Percentiles rank a stretch among this genome's conserved stretches.
Evolutionary conservation across 2,797 vertebrate species (phyloP).

Genomic region (Schizothorax lantsangensis): DNA sequence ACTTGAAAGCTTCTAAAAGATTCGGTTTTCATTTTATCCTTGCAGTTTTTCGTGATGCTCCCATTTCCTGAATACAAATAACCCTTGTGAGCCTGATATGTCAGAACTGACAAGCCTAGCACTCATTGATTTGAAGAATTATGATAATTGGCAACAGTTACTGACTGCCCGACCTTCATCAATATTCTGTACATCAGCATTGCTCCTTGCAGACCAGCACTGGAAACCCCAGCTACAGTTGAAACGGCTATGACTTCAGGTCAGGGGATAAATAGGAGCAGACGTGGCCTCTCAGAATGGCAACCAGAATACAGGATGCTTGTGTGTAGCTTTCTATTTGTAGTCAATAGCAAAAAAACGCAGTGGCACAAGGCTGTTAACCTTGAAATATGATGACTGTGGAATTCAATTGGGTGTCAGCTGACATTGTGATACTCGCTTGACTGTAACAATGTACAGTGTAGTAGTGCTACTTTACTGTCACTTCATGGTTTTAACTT

Average conservation of each 20-base stretch:
- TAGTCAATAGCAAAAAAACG: constrained; percentile 45
- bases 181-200: constrained; percentile 46
- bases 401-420: constrained; percentile 44
- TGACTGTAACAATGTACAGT: constrained; percentile 19
- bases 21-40: constrained; percentile 7
- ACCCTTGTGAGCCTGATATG: constrained; percentile 14
- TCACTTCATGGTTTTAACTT: not conserved
- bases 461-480: constrained; percentile 2
- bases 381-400: constrained; percentile 64
- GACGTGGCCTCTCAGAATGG: constrained; percentile 31
- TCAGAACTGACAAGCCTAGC: constrained; percentile 42
- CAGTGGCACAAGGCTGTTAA: constrained; percentile 55
- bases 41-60: constrained; percentile 1
- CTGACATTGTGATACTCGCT: constrained; percentile 55
- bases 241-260: constrained; percentile 5
- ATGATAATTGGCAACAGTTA: constrained; percentile 46
- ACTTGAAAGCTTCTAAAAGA: constrained; percentile 15
- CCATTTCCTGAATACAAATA: constrained; percentile 29
- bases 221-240: constrained; percentile 4
- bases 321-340: constrained; percentile 60
- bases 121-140: constrained; percentile 33
- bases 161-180: constrained; percentile 37
- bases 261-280: constrained; percentile 28
- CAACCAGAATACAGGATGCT: constrained; percentile 45
- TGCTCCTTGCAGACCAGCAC: not conserved